Evolutionary conservation across 1,140 invertebrate species (phyloP).

Genomic region (Magallana angulata): DNA sequence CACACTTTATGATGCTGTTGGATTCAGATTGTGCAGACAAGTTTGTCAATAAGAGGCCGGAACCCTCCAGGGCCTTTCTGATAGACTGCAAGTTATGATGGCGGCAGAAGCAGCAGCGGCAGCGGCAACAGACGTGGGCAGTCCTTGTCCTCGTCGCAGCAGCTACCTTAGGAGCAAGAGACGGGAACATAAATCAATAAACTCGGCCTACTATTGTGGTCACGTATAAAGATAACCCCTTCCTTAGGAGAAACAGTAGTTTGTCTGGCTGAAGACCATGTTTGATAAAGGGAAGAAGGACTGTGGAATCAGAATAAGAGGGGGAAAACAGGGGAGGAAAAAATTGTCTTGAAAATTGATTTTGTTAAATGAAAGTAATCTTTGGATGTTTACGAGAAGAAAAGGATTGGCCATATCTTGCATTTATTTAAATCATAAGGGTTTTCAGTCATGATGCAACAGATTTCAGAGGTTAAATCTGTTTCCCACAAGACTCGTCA

Average conservation of each 20-base stretch:
- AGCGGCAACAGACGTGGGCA: neutral
- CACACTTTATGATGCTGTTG: neutral
- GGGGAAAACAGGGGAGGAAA: no score
- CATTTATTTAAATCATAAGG: no score
- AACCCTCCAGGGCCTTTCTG: neutral
- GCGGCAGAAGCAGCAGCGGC: neutral
- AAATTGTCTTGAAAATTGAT: no score
- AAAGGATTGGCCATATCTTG: no score
- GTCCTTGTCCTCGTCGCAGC: neutral
- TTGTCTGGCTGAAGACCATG: neutral
- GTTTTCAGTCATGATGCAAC: neutral
- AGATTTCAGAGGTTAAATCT: neutral
- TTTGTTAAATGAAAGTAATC: no score
- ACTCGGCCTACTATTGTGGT: slow-evolving; percentile 5
- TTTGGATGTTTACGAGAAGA: no score
- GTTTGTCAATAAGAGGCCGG: neutral
- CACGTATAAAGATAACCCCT: slow-evolving; percentile 17
- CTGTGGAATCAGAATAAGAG: no score
- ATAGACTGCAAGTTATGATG: neutral
- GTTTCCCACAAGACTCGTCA: neutral
- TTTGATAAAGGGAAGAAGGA: no score
- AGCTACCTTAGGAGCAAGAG: slow-evolving; percentile 18
- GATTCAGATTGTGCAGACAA: slow-evolving; percentile 1
- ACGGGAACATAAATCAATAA: slow-evolving; percentile 12
- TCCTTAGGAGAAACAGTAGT: neutral